Percentiles rank a stretch among this genome's conserved stretches.
Conservation (phyloP, 2,888 invertebrate genomes). For the Dynastes hyllus region DNA sequence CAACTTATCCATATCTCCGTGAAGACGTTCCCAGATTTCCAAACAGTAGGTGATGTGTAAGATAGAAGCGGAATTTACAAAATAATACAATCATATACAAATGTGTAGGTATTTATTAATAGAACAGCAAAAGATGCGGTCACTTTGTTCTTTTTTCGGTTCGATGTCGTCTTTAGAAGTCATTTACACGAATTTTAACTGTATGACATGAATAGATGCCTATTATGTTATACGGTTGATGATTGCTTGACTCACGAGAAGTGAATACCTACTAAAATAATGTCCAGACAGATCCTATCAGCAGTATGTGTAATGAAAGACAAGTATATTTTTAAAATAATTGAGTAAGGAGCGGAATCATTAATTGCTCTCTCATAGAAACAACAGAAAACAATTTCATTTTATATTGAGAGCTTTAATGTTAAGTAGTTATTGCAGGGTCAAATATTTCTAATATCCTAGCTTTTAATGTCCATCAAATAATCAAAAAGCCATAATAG, state of each 20-base stretch:
- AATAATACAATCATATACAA: neutral
- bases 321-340: conserved; percentile 16
- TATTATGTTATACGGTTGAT: neutral
- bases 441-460: too few species aligned
- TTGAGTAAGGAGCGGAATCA: conserved; percentile 1
- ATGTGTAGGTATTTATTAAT: neutral
- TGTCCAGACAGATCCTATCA: conserved; percentile 30
- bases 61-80: conserved; percentile 3
- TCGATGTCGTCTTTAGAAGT: conserved; percentile 11
- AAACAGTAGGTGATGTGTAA: conserved; percentile 29
- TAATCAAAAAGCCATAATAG: too few species aligned
- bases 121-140: neutral
- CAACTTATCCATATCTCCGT: conserved; percentile 64
- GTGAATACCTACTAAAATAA: conserved; percentile 24
- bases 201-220: neutral
- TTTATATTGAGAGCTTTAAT: too few species aligned
- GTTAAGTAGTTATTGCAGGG: too few species aligned
- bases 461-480: too few species aligned
- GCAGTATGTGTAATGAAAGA: conserved; percentile 5
- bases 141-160: conserved; percentile 10
- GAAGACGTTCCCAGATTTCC: conserved; percentile 55
- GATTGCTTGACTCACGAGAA: conserved; percentile 6
- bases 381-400: too few species aligned
- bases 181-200: neutral
- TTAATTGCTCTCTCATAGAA: neutral